phyloP scores from a whole-genome alignment of 2,888 invertebrate species.

The Gortyna flavago region DNA sequence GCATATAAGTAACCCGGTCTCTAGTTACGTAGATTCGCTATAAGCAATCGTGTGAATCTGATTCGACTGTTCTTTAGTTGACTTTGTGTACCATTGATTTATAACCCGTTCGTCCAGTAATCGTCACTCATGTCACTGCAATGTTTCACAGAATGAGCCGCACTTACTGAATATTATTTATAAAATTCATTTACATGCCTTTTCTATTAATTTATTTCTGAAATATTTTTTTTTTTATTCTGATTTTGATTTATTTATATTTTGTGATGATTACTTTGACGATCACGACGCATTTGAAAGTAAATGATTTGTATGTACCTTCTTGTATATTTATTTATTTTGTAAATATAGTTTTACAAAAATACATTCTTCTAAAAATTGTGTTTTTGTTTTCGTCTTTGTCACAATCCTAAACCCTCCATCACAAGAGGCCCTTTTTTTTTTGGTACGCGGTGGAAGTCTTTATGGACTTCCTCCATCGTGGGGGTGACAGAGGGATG shows the following conservation, averaged over 20 bases:
- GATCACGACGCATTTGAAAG: slow-evolving; percentile 75
- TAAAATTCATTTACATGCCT: slow-evolving; percentile 52
- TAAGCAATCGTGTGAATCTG: slow-evolving; percentile 87
- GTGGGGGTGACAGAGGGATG: too few species aligned
- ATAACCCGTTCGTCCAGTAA: slow-evolving; percentile 28
- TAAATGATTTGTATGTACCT: slow-evolving; percentile 73
- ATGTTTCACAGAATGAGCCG: slow-evolving; percentile 29
- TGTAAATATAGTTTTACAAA: slow-evolving; percentile 84
- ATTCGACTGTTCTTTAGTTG: slow-evolving; percentile 73
- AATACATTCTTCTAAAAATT: slow-evolving; percentile 70
- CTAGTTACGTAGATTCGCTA: slow-evolving; percentile 66
- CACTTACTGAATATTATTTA: slow-evolving; percentile 56
- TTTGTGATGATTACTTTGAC: slow-evolving; percentile 63
- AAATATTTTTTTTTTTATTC: slow-evolving; percentile 73
- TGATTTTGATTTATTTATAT: slow-evolving; percentile 69
- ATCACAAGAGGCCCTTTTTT: neutral
- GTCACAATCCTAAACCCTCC: neutral
- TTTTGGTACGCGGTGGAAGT: too few species aligned
- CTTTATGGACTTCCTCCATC: too few species aligned
- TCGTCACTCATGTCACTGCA: slow-evolving; percentile 46
- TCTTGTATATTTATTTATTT: slow-evolving; percentile 83
- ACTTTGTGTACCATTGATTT: slow-evolving; percentile 48
- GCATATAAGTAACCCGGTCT: slow-evolving; percentile 23
- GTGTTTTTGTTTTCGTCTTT: slow-evolving; percentile 4
- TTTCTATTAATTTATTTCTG: slow-evolving; percentile 60